phyloP scores from a whole-genome alignment of 2,113 vertebrate species.

The Urocolius indicus region DNA sequence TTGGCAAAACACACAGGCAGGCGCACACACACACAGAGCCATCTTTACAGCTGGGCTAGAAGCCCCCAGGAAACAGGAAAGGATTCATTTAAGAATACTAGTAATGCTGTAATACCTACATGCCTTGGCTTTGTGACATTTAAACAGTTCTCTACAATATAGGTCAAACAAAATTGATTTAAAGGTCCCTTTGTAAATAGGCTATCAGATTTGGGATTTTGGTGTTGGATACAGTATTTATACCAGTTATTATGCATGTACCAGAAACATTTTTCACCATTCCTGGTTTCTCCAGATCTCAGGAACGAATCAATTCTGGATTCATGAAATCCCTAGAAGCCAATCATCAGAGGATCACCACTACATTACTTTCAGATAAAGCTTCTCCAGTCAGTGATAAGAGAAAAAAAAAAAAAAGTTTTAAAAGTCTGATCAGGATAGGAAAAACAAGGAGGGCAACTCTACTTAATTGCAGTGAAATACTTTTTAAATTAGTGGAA shows the following conservation, averaged over 20 bases:
- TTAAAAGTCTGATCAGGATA: neutral
- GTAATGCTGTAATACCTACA: neutral
- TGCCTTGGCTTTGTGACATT: neutral
- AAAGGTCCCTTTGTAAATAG: neutral
- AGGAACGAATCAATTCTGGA: constrained; percentile 17
- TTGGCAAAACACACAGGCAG: neutral
- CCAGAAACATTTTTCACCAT: neutral
- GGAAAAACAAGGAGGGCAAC: neutral
- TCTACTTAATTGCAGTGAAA: neutral
- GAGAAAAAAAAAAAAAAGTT: neutral
- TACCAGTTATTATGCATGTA: neutral
- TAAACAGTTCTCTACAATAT: neutral
- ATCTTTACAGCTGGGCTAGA: neutral
- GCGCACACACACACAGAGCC: neutral
- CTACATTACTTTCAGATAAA: neutral
- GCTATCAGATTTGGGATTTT: neutral
- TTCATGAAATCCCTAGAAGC: neutral
- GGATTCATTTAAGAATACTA: neutral
- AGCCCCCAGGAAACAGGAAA: constrained; percentile 33
- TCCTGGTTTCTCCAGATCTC: neutral
- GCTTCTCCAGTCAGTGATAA: neutral
- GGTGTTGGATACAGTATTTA: neutral
- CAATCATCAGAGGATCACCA: neutral
- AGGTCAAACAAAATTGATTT: constrained; percentile 9
- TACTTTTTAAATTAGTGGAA: neutral